Base-by-base conservation (phyloP, 2,888 invertebrate species). In the Brassicogethes aeneus region DNA sequence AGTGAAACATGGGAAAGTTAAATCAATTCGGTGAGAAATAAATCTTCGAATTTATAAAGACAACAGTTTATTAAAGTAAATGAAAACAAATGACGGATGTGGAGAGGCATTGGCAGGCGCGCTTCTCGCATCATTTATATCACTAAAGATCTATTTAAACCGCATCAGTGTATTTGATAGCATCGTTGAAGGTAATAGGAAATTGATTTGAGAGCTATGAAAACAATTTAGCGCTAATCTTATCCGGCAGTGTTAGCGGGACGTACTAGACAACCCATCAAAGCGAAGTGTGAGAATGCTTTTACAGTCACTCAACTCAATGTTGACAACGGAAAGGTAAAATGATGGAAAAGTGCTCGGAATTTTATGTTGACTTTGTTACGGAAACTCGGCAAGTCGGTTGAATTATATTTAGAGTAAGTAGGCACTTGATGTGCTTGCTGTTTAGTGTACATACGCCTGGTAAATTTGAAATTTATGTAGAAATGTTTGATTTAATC, bases 191-290 rank as follows among this genome's bases (percentile, higher is more conserved):
- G 45, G 41, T 42, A 42, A 38, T 35, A 39, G 44, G 41, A 45
- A 45, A 45, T 45, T 43, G 45, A 45, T 43, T 40, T 43, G 39
- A 41, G 43, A 43, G 46, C 45, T 47, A 47, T 43, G 53, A 53
- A 53, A 53, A 54, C 53, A 52, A 50, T 54, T 55, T 50, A 47
- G 44, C 48, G 48, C 46, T 54, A 54, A 53, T 50, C 51, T 49
- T 43, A 45, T 45, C 44, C 48, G 39, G 39, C 43, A 44, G 45
- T 44, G 46, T 44, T 45, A 40, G 41, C 40, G 42, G 45, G 44
- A 44, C 45, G 44, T 42, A 52, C 39, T 43, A 53, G 51, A 48
- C 48, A 49, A 51, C 47, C 48, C 50, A 52, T 54, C 52, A 50
- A 44, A 48, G 42, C 40, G 47, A 47, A 53, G 51, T 52, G 54